Conservation (phyloP, 2,888 invertebrate species). For the Drosophila peninsularis region DNA sequence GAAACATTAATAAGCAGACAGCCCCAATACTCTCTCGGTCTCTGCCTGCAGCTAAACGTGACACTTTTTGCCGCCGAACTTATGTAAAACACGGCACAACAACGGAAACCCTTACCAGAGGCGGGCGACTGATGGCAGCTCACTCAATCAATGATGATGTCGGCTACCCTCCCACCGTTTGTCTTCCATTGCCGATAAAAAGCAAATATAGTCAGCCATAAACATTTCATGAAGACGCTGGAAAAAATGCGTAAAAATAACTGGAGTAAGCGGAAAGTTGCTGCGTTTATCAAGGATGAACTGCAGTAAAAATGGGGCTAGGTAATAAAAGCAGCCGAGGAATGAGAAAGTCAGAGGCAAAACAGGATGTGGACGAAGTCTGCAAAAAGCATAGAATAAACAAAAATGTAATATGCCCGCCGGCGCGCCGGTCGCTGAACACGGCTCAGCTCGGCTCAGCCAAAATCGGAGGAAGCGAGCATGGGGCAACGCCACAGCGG, state of each 20-base stretch:
- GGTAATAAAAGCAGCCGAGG: conserved; percentile 60
- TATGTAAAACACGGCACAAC: conserved; percentile 56
- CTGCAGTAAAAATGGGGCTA: conserved; percentile 66
- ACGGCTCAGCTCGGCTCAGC: conserved; percentile 12
- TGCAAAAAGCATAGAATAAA: conserved; percentile 27
- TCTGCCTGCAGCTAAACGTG: conserved; percentile 41
- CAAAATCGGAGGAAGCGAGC: conserved; percentile 5
- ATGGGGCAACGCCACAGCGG: conserved; percentile 18
- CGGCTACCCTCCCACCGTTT: not conserved
- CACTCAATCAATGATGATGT: conserved; percentile 49
- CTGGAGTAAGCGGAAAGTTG: conserved; percentile 48
- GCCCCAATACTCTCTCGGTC: not conserved
- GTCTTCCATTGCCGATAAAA: conserved; percentile 39
- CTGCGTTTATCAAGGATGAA: conserved; percentile 59
- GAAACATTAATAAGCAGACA: conserved; percentile 53
- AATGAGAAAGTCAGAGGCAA: conserved; percentile 5
- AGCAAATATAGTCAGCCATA: conserved; percentile 59
- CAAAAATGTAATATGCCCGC: conserved; percentile 62
- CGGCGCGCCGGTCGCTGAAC: conserved; percentile 35
- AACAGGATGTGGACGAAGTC: conserved; percentile 5
- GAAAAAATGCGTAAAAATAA: conserved; percentile 57
- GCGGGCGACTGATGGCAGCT: conserved; percentile 7
- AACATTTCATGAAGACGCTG: conserved; percentile 74
- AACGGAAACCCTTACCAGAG: conserved; percentile 10
- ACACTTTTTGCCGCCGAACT: conserved; percentile 50